Percentiles rank a stretch among this genome's conserved stretches.
Evolutionary conservation across 2,797 vertebrate species (phyloP).

Genomic region (Phrynocephalus vlangalii): DNA sequence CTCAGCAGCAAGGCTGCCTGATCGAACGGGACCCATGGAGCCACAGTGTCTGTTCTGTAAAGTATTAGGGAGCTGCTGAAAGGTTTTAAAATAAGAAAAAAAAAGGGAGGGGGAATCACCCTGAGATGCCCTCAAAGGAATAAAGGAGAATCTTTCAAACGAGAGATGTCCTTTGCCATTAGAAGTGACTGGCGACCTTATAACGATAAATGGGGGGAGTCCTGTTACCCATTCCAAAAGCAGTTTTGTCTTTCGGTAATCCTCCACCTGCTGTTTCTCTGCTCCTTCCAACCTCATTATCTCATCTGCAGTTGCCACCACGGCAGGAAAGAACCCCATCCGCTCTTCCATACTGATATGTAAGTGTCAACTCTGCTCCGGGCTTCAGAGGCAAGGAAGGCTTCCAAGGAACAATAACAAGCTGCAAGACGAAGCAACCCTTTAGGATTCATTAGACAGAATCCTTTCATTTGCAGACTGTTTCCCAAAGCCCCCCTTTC

Average conservation of each 20-base stretch:
- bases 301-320: rapidly evolving
- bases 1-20: background rate
- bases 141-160: background rate
- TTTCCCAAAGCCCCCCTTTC: background rate
- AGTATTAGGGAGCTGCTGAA: background rate
- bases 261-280: background rate
- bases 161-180: slow-evolving; percentile 8
- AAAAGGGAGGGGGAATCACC: background rate
- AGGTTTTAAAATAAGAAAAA: background rate
- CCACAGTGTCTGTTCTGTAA: slow-evolving; percentile 9
- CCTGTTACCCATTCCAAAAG: background rate
- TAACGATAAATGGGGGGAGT: background rate
- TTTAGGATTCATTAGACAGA: slow-evolving; percentile 1
- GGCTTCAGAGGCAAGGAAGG: background rate
- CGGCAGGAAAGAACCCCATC: background rate
- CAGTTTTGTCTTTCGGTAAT: background rate
- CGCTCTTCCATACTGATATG: background rate
- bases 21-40: slow-evolving; percentile 14
- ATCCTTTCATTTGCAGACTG: background rate
- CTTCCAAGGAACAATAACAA: background rate
- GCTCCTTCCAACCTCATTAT: background rate
- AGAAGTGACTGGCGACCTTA: background rate
- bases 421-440: background rate
- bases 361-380: slow-evolving; percentile 3
- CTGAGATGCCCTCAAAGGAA: background rate